Percentiles rank a stretch among this genome's conserved stretches.
phyloP scores from a whole-genome alignment of 2,113 vertebrate species.

The Actinemys pallida region DNA sequence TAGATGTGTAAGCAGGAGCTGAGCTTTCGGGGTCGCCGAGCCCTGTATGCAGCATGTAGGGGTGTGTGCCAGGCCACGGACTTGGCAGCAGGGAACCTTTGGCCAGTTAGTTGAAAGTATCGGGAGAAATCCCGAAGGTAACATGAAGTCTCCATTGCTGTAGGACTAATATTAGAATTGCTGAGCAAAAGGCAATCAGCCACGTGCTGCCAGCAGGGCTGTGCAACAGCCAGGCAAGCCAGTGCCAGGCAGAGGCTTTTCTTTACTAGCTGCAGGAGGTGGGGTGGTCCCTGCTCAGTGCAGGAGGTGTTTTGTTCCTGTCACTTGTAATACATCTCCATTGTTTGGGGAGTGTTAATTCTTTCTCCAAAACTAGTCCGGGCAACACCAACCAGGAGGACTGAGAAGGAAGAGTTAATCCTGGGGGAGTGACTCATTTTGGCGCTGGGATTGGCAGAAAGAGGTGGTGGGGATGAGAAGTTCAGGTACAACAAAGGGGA shows the following conservation, averaged over 20 bases:
- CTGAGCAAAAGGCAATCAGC: not conserved
- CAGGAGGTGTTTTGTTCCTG: slow-evolving; percentile 48
- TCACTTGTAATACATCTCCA: slow-evolving; percentile 14
- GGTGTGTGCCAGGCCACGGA: not conserved
- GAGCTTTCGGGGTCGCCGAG: not conserved
- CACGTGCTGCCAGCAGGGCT: not conserved
- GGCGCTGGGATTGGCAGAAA: slow-evolving; percentile 56
- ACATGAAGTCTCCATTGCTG: not conserved
- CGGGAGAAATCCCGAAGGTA: not conserved
- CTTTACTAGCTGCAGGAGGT: not conserved
- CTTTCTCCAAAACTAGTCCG: slow-evolving; percentile 71
- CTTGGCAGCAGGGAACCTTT: not conserved
- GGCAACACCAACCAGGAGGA: slow-evolving; percentile 47
- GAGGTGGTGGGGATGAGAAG: slow-evolving; percentile 47
- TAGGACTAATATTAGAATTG: not conserved
- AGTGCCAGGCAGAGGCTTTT: not conserved
- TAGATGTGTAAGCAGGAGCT: no score
- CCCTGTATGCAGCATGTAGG: not conserved
- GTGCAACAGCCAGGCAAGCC: not conserved
- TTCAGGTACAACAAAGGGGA: slow-evolving; percentile 64
- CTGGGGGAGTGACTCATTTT: slow-evolving; percentile 67
- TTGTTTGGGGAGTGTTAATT: slow-evolving; percentile 51
- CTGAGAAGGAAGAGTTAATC: slow-evolving; percentile 65
- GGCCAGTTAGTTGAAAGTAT: not conserved
- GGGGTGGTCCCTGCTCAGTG: slow-evolving; percentile 14